phyloP scores from a whole-genome alignment of 2,888 invertebrate species.

The Phaonia tiefii region DNA sequence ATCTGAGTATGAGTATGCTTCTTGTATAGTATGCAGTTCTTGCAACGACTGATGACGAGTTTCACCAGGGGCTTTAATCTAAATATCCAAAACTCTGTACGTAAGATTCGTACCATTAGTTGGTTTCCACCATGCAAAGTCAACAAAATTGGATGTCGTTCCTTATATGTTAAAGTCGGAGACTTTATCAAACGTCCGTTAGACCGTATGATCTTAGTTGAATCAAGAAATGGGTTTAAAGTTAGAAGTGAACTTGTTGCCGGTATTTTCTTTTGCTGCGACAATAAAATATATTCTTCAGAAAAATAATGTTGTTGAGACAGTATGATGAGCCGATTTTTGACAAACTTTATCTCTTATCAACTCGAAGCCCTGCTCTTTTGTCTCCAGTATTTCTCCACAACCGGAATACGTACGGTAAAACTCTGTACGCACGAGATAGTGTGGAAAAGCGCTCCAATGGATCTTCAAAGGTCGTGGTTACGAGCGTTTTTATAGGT shows the following conservation, averaged over 20 bases:
- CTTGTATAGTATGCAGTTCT: conserved; percentile 18
- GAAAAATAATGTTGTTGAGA: conserved; percentile 14
- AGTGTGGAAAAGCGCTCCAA: not conserved
- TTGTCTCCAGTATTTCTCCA: too few species aligned
- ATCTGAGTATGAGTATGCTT: conserved; percentile 14
- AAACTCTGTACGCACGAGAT: not conserved
- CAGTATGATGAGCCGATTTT: not conserved
- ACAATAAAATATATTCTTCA: not conserved
- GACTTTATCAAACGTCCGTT: not conserved
- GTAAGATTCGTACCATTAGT: not conserved
- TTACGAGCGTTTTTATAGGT: not conserved
- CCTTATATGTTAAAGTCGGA: not conserved
- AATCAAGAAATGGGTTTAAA: conserved; percentile 29
- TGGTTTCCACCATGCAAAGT: conserved; percentile 25
- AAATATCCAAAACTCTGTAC: conserved; percentile 29
- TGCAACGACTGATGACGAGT: conserved; percentile 5
- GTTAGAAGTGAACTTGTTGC: not conserved
- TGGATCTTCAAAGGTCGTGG: not conserved
- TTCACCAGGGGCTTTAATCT: conserved; percentile 26
- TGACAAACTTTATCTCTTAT: not conserved
- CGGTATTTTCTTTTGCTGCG: not conserved
- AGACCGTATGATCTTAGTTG: not conserved
- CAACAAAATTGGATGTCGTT: not conserved
- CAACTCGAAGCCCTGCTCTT: too few species aligned
- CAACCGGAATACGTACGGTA: not conserved